Evolutionary conservation across 2,888 invertebrate species (phyloP).

Genomic region (Boloria selene): DNA sequence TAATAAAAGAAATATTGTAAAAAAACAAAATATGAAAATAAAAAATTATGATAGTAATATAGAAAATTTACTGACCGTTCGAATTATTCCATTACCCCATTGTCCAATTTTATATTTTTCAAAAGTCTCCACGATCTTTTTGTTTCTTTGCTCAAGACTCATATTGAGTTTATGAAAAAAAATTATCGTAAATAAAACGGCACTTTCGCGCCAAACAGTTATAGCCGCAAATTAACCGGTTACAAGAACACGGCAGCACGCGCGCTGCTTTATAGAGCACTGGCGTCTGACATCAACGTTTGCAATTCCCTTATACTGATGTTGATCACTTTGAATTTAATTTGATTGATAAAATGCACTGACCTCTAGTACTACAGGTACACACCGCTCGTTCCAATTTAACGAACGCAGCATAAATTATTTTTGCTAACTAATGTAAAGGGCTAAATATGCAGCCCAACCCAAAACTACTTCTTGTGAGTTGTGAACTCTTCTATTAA

Average conservation of each 20-base stretch:
- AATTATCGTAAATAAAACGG: slow-evolving; percentile 39
- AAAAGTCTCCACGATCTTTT: slow-evolving; percentile 72
- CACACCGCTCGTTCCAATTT: slow-evolving; percentile 19
- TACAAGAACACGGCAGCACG: slow-evolving; percentile 59
- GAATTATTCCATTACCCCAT: slow-evolving; percentile 63
- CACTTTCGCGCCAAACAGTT: slow-evolving; percentile 67
- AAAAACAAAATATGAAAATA: not conserved
- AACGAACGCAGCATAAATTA: slow-evolving; percentile 17
- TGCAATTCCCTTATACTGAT: slow-evolving; percentile 45
- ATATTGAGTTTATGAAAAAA: slow-evolving; percentile 52
- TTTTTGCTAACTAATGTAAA: slow-evolving; percentile 3
- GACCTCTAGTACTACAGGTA: slow-evolving; percentile 28
- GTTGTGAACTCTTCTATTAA: too few relatives aligned
- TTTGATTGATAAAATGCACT: slow-evolving; percentile 41
- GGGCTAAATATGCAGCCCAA: not conserved
- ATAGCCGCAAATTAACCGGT: slow-evolving; percentile 49
- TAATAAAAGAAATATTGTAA: not conserved
- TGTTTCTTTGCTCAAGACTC: slow-evolving; percentile 73
- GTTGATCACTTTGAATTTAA: slow-evolving; percentile 41
- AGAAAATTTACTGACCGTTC: slow-evolving; percentile 58
- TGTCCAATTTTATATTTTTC: slow-evolving; percentile 73
- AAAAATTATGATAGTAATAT: slow-evolving; percentile 40
- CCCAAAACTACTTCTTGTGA: too few relatives aligned
- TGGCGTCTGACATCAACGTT: slow-evolving; percentile 48
- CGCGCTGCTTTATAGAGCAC: slow-evolving; percentile 56